Base-by-base conservation (phyloP, 2,797 vertebrate species). In the Coracias cyanogaster region DNA sequence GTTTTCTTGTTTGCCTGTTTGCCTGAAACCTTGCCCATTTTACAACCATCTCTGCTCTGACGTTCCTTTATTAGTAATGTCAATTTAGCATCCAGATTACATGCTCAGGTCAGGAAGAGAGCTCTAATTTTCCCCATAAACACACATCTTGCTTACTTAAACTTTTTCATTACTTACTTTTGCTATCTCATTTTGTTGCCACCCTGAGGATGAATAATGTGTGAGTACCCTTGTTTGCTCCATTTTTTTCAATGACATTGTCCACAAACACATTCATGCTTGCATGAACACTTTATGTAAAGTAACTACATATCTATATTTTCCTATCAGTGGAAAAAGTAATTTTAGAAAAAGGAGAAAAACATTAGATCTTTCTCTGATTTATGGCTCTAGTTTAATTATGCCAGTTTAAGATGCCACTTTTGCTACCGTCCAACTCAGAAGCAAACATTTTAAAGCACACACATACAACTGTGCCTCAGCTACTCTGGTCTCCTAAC, bases 141-240 rank as follows among this genome's bases (percentile, higher is more conserved):
- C 9, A 39, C 22, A 22, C 3, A 65, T 74, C 89, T 89, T 60
- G 0, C 8, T 92, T 70, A 7, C 9, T 15, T 83, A 43, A 39
- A 24, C 49, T 79, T 37, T 89, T 69, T 49, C 13, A 31, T 78
- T 52, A 20, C 14, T 73, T 85, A 29, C 18, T 57, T 64, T 57
- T 52, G 3, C 5, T 54, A 10, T 33, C 18, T 87, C 21, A 46
- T 89, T 89, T 89, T 83, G 3, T 55, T 80, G 20, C 35, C 21
- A 19, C 9, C 6, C 2, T n/a, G 41, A 71, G 37, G 49, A 69
- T 35, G 15, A 82, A 46, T 28, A 81, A 35, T 33, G 20, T 21
- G 24, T 37, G 0, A 0, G 3, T 45, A n/a, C 3, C 6, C 2
- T 72, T 28, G 45, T 45, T 77, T 77, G 29, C 19, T 60, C 28